Conservation (phyloP, 2,797 vertebrate genomes). For the Peromyscus eremicus region DNA sequence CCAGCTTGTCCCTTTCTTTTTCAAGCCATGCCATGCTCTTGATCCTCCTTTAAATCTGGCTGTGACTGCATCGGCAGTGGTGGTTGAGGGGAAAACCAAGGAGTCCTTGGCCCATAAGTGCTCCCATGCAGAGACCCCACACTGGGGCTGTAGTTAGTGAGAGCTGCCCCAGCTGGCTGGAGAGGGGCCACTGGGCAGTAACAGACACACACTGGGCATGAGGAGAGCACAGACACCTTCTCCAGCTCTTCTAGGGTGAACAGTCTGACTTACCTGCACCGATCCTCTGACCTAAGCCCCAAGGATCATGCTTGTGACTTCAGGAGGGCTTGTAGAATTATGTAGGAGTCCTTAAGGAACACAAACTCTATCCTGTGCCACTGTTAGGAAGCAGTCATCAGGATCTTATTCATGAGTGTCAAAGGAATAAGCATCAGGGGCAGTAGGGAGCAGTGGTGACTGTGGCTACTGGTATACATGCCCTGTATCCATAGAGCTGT, state of each 20-base stretch:
- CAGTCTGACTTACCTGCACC: neutral
- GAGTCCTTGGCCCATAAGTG: constrained; percentile 37
- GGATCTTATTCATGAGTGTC: neutral
- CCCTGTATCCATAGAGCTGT: rapidly evolving
- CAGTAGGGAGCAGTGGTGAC: neutral
- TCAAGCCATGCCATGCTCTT: constrained; percentile 49
- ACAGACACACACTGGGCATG: neutral
- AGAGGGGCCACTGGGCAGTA: neutral
- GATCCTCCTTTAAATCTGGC: constrained; percentile 76
- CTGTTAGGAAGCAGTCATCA: neutral
- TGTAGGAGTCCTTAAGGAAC: neutral
- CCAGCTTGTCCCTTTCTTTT: constrained; percentile 46
- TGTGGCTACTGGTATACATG: neutral
- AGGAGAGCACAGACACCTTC: neutral
- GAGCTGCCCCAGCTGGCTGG: neutral
- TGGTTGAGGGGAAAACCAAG: neutral
- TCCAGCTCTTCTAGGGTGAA: neutral
- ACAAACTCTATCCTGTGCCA: neutral
- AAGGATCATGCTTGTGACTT: neutral
- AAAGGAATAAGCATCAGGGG: neutral
- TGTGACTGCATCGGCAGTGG: neutral
- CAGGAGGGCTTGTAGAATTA: neutral
- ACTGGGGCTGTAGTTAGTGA: neutral
- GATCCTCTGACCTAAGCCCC: neutral
- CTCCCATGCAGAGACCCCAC: neutral